phyloP scores from a whole-genome alignment of 1,140 invertebrate genomes.

The Penaeus japonicus region DNA sequence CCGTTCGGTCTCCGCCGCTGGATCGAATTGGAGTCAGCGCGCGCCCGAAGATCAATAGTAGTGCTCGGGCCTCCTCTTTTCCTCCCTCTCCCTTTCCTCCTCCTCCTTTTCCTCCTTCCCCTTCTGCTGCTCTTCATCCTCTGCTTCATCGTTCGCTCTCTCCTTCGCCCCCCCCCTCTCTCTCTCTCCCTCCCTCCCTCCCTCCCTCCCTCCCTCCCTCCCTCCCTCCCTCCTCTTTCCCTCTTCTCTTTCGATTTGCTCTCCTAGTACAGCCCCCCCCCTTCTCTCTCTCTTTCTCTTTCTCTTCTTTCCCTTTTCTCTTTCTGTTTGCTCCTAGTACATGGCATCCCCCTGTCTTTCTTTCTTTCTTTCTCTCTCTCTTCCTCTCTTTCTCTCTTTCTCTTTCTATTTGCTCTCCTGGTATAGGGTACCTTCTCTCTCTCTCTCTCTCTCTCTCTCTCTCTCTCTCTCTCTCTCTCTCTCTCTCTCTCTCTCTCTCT shows the following conservation, averaged over 20 bases:
- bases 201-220: neutral
- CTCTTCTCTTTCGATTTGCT: neutral
- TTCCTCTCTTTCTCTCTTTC: neutral
- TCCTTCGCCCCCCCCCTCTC: neutral
- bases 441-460: neutral
- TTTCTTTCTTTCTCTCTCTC: neutral
- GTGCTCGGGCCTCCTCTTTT: neutral
- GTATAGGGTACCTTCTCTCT: too few species aligned
- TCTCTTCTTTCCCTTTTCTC: neutral
- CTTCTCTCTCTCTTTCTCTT: neutral
- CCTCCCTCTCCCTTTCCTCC: neutral
- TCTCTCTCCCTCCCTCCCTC: neutral
- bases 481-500: neutral
- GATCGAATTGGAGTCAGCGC: too few species aligned
- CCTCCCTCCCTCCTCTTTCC: neutral
- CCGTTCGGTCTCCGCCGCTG: neutral
- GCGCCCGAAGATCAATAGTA: too few species aligned
- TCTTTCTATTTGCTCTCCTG: too few species aligned
- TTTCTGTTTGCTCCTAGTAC: neutral
- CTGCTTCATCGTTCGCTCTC: neutral
- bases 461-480: neutral
- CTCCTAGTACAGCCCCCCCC: neutral
- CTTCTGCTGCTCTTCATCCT: neutral
- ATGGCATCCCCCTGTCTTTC: neutral
- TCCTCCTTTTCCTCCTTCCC: neutral